phyloP scores from a whole-genome alignment of 2,113 vertebrate species.

The Triplophysa rosa region DNA sequence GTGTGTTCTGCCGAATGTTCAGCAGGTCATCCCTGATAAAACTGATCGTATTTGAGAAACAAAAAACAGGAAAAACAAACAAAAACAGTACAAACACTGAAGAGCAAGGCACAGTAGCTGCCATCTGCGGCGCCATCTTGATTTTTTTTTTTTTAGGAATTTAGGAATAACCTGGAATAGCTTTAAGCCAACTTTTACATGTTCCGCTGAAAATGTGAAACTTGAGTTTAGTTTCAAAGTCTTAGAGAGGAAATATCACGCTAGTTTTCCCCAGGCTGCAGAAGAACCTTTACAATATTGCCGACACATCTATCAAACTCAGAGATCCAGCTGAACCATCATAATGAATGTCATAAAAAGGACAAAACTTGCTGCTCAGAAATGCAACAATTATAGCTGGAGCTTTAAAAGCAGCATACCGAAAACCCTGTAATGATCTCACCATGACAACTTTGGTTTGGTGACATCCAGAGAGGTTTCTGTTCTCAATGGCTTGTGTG shows the following conservation, averaged over 20 bases:
- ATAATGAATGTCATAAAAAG: constrained; percentile 15
- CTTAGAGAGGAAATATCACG: neutral
- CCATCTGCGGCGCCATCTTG: too few relatives aligned
- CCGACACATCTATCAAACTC: constrained; percentile 25
- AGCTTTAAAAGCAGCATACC: constrained; percentile 21
- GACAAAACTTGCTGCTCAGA: neutral
- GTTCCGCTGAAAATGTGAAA: neutral
- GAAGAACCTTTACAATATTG: constrained; percentile 16
- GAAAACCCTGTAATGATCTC: neutral
- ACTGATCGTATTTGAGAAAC: too few relatives aligned
- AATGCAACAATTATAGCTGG: constrained; percentile 20
- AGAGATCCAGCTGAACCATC: constrained; percentile 19
- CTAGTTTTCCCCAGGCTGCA: constrained; percentile 14
- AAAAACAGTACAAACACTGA: too few relatives aligned
- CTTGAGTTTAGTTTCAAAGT: neutral
- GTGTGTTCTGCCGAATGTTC: too few relatives aligned
- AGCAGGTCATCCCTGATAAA: too few relatives aligned
- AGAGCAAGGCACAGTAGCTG: too few relatives aligned
- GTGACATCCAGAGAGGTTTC: neutral
- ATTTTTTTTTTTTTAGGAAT: too few relatives aligned
- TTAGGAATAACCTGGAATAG: too few relatives aligned
- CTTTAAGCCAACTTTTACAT: too few relatives aligned
- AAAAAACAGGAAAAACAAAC: too few relatives aligned
- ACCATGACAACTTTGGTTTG: neutral
- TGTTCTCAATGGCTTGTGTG: constrained; percentile 19